Evolutionary conservation across 2,797 vertebrate genomes (phyloP).

Genomic region (Bradypus variegatus): DNA sequence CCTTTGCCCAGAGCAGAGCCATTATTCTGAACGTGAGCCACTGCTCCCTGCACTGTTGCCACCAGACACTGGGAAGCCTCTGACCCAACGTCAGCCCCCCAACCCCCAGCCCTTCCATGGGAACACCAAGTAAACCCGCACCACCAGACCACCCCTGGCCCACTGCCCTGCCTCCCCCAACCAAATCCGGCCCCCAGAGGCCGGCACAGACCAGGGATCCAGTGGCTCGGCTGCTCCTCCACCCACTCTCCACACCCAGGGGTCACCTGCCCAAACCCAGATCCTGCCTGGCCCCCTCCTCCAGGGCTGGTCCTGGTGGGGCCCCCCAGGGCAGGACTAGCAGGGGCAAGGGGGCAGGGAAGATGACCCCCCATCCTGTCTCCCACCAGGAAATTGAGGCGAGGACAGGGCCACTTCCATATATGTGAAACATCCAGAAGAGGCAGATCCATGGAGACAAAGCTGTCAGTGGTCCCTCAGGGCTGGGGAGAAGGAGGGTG

Average conservation of each 20-base stretch:
- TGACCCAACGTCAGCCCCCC: background rate
- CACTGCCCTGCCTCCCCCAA: background rate
- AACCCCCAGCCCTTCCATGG: background rate
- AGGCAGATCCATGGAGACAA: no score
- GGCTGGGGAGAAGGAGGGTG: no score
- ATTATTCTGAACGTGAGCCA: conserved; percentile 70
- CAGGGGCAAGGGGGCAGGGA: no score
- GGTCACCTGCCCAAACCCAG: no score
- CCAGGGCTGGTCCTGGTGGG: no score
- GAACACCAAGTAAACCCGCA: background rate
- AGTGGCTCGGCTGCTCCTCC: background rate
- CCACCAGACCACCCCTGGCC: background rate
- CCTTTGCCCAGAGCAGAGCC: conserved; percentile 66
- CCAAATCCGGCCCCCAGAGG: background rate
- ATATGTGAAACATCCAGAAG: no score
- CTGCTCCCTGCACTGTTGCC: conserved; percentile 47
- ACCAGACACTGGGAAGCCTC: conserved; percentile 19
- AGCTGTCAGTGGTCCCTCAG: no score
- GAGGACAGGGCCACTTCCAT: no score
- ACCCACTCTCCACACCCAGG: no score
- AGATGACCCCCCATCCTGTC: no score
- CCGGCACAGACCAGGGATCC: background rate
- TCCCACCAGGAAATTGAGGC: no score
- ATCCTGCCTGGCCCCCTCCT: background rate
- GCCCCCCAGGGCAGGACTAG: no score